These are phyloP conservation scores for Tachina fera DNA, from an alignment of 2,888 invertebrate genomes.

Conservation along the genomic window DNA sequence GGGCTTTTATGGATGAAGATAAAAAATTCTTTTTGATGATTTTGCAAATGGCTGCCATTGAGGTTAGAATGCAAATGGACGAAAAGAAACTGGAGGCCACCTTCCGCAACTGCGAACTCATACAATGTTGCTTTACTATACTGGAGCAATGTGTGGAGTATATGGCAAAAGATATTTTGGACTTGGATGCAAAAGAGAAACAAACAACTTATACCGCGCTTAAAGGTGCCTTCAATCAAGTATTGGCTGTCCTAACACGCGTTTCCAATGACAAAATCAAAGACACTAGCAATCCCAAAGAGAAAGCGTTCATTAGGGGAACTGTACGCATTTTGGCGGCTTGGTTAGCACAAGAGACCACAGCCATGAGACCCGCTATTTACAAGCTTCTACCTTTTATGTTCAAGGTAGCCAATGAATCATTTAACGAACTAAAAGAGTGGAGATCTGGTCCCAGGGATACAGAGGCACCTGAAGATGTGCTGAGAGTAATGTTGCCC, in stretches of 20 bases:
- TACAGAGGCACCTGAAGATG: constrained; percentile 85
- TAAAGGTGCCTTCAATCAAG: constrained; percentile 93
- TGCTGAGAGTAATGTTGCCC: constrained; percentile 92
- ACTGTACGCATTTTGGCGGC: constrained; percentile 92
- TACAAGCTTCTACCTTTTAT: constrained; percentile 92
- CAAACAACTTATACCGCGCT: constrained; percentile 94
- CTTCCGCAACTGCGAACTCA: constrained; percentile 89
- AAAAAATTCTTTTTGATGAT: constrained; percentile 92
- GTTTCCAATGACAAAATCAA: constrained; percentile 90
- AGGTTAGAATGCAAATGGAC: constrained; percentile 96
- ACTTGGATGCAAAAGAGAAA: constrained; percentile 94
- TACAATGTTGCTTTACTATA: constrained; percentile 92
- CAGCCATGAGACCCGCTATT: constrained; percentile 92
- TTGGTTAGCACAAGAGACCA: constrained; percentile 96
- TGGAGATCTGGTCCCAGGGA: constrained; percentile 87
- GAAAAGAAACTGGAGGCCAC: constrained; percentile 92
- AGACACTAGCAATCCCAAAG: constrained; percentile 87
- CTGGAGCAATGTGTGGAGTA: constrained; percentile 91
- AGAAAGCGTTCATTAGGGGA: constrained; percentile 92
- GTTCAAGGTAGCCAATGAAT: constrained; percentile 90
- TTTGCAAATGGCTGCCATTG: constrained; percentile 94
- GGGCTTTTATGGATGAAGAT: constrained; percentile 92
- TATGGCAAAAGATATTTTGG: constrained; percentile 91
- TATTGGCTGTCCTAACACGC: constrained; percentile 89
- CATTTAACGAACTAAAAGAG: constrained; percentile 89